These are phyloP conservation scores for Protobothrops flavoviridis DNA, from an alignment of 2,113 vertebrate genomes.

Conservation along the genomic window DNA sequence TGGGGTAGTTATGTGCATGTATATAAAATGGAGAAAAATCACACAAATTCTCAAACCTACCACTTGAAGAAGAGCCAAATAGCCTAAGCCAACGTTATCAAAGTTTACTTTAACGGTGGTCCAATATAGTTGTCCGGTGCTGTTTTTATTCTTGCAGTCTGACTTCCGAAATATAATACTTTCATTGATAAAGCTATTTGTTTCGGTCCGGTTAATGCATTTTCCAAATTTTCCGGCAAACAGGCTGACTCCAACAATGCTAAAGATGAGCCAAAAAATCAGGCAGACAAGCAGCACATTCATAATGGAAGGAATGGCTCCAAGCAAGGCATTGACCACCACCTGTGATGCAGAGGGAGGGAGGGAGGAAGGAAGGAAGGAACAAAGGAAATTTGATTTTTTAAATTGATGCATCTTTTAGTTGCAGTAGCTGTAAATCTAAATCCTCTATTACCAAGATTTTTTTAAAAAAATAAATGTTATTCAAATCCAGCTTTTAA, in stretches of 20 bases:
- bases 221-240: constrained; percentile 90
- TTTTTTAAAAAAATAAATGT: not conserved
- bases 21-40: not conserved
- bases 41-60: constrained; percentile 71
- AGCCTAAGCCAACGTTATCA: constrained; percentile 92
- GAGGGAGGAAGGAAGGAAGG: not conserved
- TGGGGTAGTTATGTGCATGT: not conserved
- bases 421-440: not conserved
- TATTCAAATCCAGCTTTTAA: not conserved
- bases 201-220: constrained; percentile 80
- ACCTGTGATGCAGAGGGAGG: constrained; percentile 72
- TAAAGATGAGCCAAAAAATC: constrained; percentile 96
- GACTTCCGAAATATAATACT: constrained; percentile 68
- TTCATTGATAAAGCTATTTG: constrained; percentile 32
- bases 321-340: constrained; percentile 92
- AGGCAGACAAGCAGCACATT: constrained; percentile 91
- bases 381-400: not conserved
- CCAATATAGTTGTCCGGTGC: constrained; percentile 83
- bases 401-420: not conserved
- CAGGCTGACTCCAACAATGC: constrained; percentile 92
- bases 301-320: constrained; percentile 97
- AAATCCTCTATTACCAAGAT: not conserved
- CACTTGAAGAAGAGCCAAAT: constrained; percentile 95
- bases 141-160: constrained; percentile 76
- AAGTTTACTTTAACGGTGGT: constrained; percentile 95